Conservation (phyloP, 2,113 vertebrate genomes). For the Zosterops pallidus region DNA sequence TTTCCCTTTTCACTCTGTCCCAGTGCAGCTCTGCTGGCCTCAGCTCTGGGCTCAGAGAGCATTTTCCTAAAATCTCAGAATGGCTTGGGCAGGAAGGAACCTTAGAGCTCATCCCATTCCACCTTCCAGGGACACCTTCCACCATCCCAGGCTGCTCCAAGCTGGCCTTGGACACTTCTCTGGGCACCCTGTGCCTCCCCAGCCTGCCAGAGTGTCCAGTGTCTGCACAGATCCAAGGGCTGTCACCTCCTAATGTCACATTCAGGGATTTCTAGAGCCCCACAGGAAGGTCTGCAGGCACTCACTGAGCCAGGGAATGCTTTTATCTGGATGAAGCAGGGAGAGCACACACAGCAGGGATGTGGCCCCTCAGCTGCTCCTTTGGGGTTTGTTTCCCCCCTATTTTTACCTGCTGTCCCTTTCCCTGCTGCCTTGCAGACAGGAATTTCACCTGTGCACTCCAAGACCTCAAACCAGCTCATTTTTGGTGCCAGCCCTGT, state of each 20-base stretch:
- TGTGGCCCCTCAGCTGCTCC: rapidly evolving
- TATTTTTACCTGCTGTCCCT: background rate
- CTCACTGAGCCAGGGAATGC: background rate
- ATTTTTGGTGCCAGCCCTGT: background rate
- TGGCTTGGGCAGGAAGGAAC: background rate
- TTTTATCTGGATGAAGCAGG: background rate
- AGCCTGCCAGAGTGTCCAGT: background rate
- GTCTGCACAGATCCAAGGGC: background rate
- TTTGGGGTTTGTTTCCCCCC: background rate
- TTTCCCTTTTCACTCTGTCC: too few species aligned
- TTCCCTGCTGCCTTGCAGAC: background rate
- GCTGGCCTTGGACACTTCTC: background rate
- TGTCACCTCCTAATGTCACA: background rate
- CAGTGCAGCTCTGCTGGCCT: background rate
- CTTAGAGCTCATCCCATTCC: rapidly evolving
- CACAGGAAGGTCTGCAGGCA: background rate
- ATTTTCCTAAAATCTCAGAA: background rate
- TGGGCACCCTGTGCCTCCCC: background rate
- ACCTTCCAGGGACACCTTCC: background rate
- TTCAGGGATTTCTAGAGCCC: background rate
- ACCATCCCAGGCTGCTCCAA: rapidly evolving
- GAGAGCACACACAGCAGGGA: background rate
- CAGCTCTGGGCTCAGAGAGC: background rate
- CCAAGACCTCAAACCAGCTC: background rate
- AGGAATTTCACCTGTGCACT: background rate